Conservation (phyloP, 2,113 vertebrate species). For the Brachyistius frenatus region DNA sequence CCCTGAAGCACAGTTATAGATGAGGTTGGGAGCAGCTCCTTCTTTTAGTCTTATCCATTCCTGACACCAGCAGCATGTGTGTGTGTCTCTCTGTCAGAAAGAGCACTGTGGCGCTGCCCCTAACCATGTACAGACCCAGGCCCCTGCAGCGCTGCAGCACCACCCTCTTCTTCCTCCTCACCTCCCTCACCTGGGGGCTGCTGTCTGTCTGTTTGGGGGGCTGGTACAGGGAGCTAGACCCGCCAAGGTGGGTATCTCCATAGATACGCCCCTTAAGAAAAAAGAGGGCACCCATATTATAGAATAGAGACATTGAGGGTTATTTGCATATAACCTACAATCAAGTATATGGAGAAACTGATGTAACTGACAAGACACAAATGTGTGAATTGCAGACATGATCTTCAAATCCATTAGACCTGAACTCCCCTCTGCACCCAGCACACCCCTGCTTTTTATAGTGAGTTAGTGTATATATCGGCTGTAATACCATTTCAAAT, state of each 20-base stretch:
- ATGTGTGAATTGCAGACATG: slow-evolving; percentile 10
- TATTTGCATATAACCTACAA: slow-evolving; percentile 4
- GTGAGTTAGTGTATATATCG: slow-evolving; percentile 1
- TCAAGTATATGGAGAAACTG: slow-evolving; percentile 42
- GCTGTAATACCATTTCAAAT: slow-evolving; percentile 12
- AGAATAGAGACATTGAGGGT: background rate
- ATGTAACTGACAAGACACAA: background rate
- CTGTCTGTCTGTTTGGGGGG: slow-evolving; percentile 72
- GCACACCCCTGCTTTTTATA: slow-evolving; percentile 13
- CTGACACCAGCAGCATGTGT: slow-evolving; percentile 49
- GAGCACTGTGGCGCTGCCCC: slow-evolving; percentile 63
- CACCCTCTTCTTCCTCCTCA: slow-evolving; percentile 70
- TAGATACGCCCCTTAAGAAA: slow-evolving; percentile 8
- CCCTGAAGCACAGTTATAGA: background rate
- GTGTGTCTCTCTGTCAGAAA: slow-evolving; percentile 64
- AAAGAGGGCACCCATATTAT: background rate
- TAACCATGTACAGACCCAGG: slow-evolving; percentile 75
- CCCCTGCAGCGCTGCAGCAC: slow-evolving; percentile 75
- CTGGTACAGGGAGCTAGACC: slow-evolving; percentile 71
- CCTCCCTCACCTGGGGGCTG: slow-evolving; percentile 71
- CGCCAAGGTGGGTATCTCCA: slow-evolving; percentile 67
- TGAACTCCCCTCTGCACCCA: slow-evolving; percentile 9
- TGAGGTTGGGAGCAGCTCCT: slow-evolving; percentile 31
- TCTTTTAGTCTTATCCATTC: background rate
- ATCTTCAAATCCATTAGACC: slow-evolving; percentile 31